These are phyloP conservation scores for Leontopithecus rosalia DNA, from an alignment of 2,797 vertebrate species.

Conservation along the genomic window DNA sequence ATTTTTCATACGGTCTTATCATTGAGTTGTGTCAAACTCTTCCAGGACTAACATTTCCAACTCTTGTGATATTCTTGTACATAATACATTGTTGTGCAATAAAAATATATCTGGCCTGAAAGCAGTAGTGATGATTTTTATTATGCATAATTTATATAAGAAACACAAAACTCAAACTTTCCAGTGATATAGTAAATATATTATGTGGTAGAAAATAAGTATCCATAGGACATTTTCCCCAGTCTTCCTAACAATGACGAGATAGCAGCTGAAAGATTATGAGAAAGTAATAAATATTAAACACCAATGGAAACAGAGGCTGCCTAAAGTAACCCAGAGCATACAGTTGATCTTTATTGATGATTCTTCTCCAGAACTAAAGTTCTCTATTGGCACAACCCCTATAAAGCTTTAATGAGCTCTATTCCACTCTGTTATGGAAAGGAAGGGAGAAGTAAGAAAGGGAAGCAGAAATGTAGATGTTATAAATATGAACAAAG, in stretches of 20 bases:
- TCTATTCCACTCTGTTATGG: neutral
- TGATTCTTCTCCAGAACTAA: neutral
- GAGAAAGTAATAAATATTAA: slow-evolving; percentile 53
- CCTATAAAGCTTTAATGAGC: slow-evolving; percentile 49
- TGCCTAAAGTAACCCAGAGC: neutral
- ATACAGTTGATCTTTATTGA: neutral
- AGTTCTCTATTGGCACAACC: neutral
- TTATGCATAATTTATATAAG: slow-evolving; percentile 60
- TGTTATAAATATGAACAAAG: neutral
- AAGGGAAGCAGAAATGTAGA: neutral
- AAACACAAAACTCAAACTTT: slow-evolving; percentile 57
- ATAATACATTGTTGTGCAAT: neutral
- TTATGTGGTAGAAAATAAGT: slow-evolving; percentile 53
- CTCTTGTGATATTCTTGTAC: neutral
- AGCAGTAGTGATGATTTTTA: neutral
- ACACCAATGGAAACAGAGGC: neutral
- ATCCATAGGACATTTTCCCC: neutral
- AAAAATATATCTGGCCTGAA: slow-evolving; percentile 19
- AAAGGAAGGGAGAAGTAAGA: neutral
- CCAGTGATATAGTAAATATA: slow-evolving; percentile 20
- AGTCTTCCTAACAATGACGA: slow-evolving; percentile 45
- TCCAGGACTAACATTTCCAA: neutral
- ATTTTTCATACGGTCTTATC: neutral
- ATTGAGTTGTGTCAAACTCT: neutral
- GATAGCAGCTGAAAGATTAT: neutral